Conservation (phyloP, 2,797 vertebrate species). For the Aselliscus stoliczkanus region DNA sequence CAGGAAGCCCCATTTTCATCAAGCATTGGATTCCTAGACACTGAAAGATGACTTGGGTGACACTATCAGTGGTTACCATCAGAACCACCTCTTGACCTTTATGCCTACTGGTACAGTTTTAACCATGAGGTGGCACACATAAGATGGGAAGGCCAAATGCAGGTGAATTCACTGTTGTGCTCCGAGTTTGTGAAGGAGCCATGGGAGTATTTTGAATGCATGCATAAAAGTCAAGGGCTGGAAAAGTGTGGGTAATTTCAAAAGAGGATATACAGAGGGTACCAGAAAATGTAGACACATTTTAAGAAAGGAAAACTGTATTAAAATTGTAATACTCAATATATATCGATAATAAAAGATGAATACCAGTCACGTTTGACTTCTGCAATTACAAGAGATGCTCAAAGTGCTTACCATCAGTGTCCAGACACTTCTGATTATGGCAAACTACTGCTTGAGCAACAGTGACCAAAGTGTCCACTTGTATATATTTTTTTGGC, state of each 20-base stretch:
- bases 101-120: background rate
- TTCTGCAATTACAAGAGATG: too few species aligned
- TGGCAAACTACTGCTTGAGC: too few species aligned
- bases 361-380: too few species aligned
- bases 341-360: too few species aligned
- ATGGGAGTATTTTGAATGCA: background rate
- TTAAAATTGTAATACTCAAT: too few species aligned
- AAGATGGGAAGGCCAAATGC: background rate
- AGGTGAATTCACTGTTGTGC: background rate
- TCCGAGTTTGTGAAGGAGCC: background rate
- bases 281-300: too few species aligned
- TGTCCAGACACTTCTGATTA: too few species aligned
- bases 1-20: background rate
- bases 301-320: too few species aligned
- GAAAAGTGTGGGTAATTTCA: background rate
- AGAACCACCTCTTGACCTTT: background rate
- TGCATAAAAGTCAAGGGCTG: background rate
- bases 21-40: background rate
- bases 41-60: background rate
- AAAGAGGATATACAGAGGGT: background rate
- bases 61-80: background rate
- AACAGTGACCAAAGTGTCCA: too few species aligned
- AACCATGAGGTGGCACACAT: background rate
- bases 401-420: too few species aligned
- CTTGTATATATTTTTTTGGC: too few species aligned